phyloP scores from a whole-genome alignment of 2,797 vertebrate species.

The Nannoperca australis region DNA sequence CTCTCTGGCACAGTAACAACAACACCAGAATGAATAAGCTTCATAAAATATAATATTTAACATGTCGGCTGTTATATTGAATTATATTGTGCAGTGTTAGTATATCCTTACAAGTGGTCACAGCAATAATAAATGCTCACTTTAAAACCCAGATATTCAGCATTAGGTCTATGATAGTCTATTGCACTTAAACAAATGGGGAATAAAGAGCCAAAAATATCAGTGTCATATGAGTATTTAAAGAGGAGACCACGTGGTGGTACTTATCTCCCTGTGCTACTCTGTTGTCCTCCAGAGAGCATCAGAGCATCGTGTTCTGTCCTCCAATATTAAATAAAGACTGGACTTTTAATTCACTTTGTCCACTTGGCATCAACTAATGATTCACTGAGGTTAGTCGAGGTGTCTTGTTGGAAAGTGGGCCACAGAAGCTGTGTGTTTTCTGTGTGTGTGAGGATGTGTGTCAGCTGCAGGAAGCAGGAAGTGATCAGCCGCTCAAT shows the following conservation, averaged over 20 bases:
- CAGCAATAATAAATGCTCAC: background rate
- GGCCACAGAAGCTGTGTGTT: slow-evolving; percentile 2
- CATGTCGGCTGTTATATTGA: background rate
- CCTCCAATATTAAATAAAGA: slow-evolving; percentile 30
- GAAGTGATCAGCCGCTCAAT: background rate
- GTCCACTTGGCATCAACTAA: slow-evolving; percentile 23
- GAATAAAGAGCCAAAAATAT: background rate
- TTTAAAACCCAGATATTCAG: background rate
- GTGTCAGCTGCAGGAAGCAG: slow-evolving; percentile 34
- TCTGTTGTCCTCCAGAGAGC: background rate
- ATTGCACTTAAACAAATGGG: background rate
- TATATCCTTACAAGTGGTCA: background rate
- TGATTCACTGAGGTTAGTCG: background rate
- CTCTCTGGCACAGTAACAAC: background rate
- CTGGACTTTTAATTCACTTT: slow-evolving; percentile 24
- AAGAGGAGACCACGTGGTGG: background rate
- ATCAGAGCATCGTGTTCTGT: background rate
- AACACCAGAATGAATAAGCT: background rate
- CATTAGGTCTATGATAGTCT: background rate
- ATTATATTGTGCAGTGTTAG: background rate
- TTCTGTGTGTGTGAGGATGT: slow-evolving; percentile 7
- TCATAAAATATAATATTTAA: background rate
- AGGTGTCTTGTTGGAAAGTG: slow-evolving; percentile 12
- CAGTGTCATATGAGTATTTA: background rate
- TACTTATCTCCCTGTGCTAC: background rate